phyloP scores from a whole-genome alignment of 2,797 vertebrate genomes.

The Protosalanx chinensis region DNA sequence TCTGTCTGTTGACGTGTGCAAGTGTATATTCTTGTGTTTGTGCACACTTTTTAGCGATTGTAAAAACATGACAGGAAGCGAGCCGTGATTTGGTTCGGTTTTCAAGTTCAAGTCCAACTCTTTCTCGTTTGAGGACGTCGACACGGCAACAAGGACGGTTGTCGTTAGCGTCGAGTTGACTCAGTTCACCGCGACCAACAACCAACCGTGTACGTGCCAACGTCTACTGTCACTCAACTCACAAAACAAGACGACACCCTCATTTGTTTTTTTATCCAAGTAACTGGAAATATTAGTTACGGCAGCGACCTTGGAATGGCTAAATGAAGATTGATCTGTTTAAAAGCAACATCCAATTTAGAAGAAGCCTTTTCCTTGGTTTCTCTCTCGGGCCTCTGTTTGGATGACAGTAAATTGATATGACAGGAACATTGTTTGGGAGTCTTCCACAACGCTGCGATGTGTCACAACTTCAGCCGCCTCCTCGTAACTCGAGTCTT shows the following conservation, averaged over 20 bases:
- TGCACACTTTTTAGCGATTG: neutral
- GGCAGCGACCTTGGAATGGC: slow-evolving; percentile 32
- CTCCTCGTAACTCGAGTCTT: neutral
- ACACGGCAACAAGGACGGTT: too few species aligned
- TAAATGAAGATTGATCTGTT: slow-evolving; percentile 48
- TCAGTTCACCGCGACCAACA: slow-evolving; percentile 3
- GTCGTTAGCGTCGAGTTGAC: neutral
- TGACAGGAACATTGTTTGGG: slow-evolving; percentile 26
- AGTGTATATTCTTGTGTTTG: slow-evolving; percentile 1
- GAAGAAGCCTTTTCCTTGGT: neutral
- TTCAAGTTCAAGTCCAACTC: too few species aligned
- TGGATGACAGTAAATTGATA: slow-evolving; percentile 32
- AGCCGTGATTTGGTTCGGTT: neutral
- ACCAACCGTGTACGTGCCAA: slow-evolving; percentile 10
- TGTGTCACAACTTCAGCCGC: slow-evolving; percentile 6
- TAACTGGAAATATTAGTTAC: slow-evolving; percentile 28
- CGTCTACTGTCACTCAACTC: slow-evolving; percentile 6
- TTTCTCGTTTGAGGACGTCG: too few species aligned
- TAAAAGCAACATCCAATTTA: slow-evolving; percentile 37
- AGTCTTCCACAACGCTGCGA: slow-evolving; percentile 14
- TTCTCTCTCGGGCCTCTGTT: neutral
- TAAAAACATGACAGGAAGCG: neutral
- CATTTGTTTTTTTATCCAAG: slow-evolving; percentile 28
- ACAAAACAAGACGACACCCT: slow-evolving; percentile 25
- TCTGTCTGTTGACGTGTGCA: slow-evolving; percentile 4